Evolutionary conservation across 2,888 invertebrate species (phyloP), one percentile per base, ranked within the genome.

Genomic region (Drosophila formosana): DNA sequence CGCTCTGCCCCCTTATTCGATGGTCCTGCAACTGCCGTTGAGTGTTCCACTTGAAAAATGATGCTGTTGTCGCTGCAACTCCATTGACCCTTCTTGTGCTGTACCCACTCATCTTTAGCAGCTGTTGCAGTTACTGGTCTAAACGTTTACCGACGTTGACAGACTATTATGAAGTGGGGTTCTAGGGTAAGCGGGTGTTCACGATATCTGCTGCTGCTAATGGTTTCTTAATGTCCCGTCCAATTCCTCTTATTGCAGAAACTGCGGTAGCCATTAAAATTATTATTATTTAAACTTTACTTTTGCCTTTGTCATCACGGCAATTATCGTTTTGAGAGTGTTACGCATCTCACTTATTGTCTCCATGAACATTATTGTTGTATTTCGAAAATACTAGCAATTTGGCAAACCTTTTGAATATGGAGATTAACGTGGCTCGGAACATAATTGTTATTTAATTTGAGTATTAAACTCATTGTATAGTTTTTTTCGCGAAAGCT

Each of bases 231-330:
- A 83, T 83, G 83, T 88, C 63, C 64, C 60, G 60, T 58, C 62
- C 50, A 57, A 50, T 57, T 50, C 30, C 58, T 56, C 58, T 60
- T 47, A 68, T 53, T 78, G 64, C 75, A 68, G 45, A 30, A 63
- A 43, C 55, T 71, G 66, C 63, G 60, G 64, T 62, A 58, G 66
- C 78, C 56, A 71, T 66, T 64, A 65, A 89, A 83, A 87, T 84
- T 66, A 89, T 83, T 84, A 89, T 89, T 89, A 81, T 83, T 88
- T 83, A 83, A 82, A 83, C 85, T 77, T 89, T 89, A 78, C 73
- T 87, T 83, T 83, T 83, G 85, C 85, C 75, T 82, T 87, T 83
- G 85, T 84, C 88, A 89, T 83, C 89, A 78, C 88, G 71, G 82
- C 89, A 89, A 89, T 89, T 89, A 89, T 81, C 72, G 65, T 86